Evolutionary conservation across 35 echinoderm and acorn worm genomes (phyloP), one percentile per base, ranked within the genome.

Genomic region (Strongylocentrotus purpuratus): DNA sequence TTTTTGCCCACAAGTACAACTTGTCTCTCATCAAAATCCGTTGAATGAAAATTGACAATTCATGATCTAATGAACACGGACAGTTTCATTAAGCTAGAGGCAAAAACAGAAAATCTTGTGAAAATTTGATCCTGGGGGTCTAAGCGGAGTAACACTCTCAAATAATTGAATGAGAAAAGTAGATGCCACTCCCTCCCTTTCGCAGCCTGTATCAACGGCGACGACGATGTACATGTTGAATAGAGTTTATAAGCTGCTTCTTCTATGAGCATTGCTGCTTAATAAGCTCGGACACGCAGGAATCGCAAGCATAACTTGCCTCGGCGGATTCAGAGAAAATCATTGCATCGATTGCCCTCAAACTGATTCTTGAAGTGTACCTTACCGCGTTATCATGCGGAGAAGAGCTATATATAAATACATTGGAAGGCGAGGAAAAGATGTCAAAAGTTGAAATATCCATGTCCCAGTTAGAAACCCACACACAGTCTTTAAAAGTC

Each of bases 61-160:
- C 87, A 17, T 89, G 87, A 89, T 89, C 87, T 78, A 33, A 93
- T 93, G 31, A 31, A 58, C 12, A 58, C 18, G 3, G 91, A 46
- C 91, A 93, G 91, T 50, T 93, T 93, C 91, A 93, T 93, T 93
- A 93, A 93, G 33, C 91, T 58, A 47, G 45, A n/a, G 91, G 91
- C 91, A 93, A 93, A 93, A 58, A 31, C 46, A 47, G 46, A 47
- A 58, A 48, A 93, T 50, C 45, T 89, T 89, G 33, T 45, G 48
- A 58, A 58, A 93, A 93, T 93, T 33, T 50, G 91, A 93, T 31
- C 91, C 45, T 47, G 48, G 31, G 48, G 46, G 48, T 58, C 46
- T 58, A 9, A 31, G 45, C 17, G 11, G 48, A 93, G 91, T 58
- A 58, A 93, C 91, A 58, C 91, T 46, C 91, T 50, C n/a, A 6